Percentiles rank a stretch among this genome's conserved stretches.
These are phyloP conservation scores for Lasioglossum vierecki DNA, from an alignment of 2,888 invertebrate genomes.

Conservation along the genomic window DNA sequence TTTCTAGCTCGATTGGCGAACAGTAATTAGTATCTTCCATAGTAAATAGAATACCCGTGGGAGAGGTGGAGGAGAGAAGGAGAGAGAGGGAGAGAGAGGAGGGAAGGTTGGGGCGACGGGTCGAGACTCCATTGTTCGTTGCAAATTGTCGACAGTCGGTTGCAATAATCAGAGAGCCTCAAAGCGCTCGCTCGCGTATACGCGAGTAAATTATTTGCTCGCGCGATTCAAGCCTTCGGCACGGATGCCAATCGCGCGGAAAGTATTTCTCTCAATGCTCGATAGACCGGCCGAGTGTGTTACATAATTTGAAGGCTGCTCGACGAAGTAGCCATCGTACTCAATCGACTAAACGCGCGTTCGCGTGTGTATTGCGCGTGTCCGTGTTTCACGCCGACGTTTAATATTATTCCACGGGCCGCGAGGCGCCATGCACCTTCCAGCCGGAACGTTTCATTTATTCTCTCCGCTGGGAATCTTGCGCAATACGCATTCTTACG, in stretches of 20 bases:
- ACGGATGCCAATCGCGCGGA: conserved; percentile 47
- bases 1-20: conserved; percentile 28
- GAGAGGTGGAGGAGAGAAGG: background rate
- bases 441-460: conserved; percentile 18
- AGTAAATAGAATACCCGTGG: conserved; percentile 1
- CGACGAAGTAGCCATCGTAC: conserved; percentile 29
- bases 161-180: conserved; percentile 21
- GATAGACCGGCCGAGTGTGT: conserved; percentile 26
- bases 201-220: conserved; percentile 46
- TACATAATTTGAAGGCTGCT: conserved; percentile 55
- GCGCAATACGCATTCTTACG: conserved; percentile 48
- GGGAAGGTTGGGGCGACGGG: background rate
- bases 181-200: conserved; percentile 14
- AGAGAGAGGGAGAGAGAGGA: background rate
- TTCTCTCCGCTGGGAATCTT: conserved; percentile 7
- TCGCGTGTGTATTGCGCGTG: background rate
- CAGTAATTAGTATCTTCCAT: conserved; percentile 24
- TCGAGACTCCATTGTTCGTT: background rate
- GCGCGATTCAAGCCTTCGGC: conserved; percentile 19
- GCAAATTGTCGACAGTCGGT: conserved; percentile 5
- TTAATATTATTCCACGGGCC: conserved; percentile 35
- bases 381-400: conserved; percentile 35
- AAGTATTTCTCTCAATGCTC: conserved; percentile 43
- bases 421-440: conserved; percentile 21
- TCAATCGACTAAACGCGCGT: conserved; percentile 30